These are phyloP conservation scores for Leucoptera coffeella DNA, from an alignment of 2,888 invertebrate genomes.

Conservation along the genomic window DNA sequence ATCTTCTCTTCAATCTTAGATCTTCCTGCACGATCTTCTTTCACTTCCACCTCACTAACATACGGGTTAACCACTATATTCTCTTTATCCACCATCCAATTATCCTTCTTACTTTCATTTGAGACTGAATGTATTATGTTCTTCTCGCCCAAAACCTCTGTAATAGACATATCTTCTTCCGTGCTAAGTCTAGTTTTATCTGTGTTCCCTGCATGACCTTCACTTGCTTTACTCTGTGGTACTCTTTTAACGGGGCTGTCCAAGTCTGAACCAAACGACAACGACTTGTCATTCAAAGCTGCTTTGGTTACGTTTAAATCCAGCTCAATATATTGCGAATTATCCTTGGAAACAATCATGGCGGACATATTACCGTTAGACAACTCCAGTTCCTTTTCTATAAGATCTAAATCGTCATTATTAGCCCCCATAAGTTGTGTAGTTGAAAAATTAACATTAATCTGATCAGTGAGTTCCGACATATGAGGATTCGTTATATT, in stretches of 20 bases:
- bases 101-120: too few species aligned
- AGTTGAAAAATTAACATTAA: slow-evolving; percentile 27
- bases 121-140: too few species aligned
- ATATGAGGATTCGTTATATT: slow-evolving; percentile 15
- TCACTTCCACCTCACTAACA: slow-evolving; percentile 16
- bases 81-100: slow-evolving; percentile 31
- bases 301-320: slow-evolving; percentile 26
- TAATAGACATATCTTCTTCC: slow-evolving; percentile 34
- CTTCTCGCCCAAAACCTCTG: too few species aligned
- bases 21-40: too few species aligned
- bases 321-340: slow-evolving; percentile 29
- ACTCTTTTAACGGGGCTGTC: too few species aligned
- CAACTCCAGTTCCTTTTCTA: slow-evolving; percentile 19
- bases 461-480: slow-evolving; percentile 19
- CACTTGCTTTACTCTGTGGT: too few species aligned
- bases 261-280: too few species aligned
- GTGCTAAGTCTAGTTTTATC: too few species aligned
- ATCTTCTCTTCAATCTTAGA: too few species aligned
- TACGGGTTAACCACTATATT: slow-evolving; percentile 33
- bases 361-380: too few species aligned
- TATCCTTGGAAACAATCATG: slow-evolving; percentile 13
- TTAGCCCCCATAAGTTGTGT: slow-evolving; percentile 12
- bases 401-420: slow-evolving; percentile 28
- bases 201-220: too few species aligned
- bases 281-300: slow-evolving; percentile 11